These are phyloP conservation scores for Melipona quadrifasciata DNA, from an alignment of 1,140 invertebrate genomes.

Conservation along the genomic window DNA sequence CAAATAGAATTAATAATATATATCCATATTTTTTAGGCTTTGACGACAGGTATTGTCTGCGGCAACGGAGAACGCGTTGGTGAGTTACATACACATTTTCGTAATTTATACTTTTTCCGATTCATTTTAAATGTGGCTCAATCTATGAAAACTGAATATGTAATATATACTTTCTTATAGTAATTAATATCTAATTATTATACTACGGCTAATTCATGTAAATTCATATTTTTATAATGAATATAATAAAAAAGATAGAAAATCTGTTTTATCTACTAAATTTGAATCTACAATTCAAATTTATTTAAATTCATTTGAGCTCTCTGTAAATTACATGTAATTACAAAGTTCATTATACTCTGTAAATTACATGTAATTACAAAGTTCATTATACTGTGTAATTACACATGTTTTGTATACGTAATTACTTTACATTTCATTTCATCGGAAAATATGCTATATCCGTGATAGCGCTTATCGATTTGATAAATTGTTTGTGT, in stretches of 20 bases:
- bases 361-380: too few species aligned
- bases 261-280: neutral
- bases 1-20: slow-evolving; percentile 9
- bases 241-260: neutral
- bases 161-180: neutral
- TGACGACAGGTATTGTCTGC: slow-evolving; percentile 59
- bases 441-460: neutral
- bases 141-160: neutral
- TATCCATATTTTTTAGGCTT: slow-evolving; percentile 61
- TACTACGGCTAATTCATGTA: neutral
- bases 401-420: too few species aligned
- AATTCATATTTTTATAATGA: neutral
- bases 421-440: neutral
- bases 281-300: neutral
- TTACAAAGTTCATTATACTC: too few species aligned
- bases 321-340: neutral
- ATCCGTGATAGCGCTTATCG: neutral
- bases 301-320: too few species aligned
- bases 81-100: slow-evolving; percentile 54
- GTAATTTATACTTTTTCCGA: slow-evolving; percentile 19
- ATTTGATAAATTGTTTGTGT: neutral
- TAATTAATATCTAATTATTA: neutral
- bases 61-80: slow-evolving; percentile 64
- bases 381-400: too few species aligned
- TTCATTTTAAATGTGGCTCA: neutral